Conservation (phyloP, 1,140 invertebrate species). For the Ceratoteleas bidentatus region DNA sequence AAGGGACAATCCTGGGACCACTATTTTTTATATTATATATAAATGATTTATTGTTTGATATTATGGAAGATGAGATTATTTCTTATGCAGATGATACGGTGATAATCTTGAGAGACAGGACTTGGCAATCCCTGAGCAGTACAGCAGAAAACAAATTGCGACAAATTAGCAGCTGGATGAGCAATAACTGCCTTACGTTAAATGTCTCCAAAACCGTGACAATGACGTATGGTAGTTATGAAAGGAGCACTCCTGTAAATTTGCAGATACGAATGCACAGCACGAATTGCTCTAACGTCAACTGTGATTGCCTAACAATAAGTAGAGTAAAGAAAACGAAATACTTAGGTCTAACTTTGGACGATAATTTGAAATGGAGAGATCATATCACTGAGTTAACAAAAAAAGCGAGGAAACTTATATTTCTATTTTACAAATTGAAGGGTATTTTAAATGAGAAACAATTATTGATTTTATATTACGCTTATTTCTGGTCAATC, state of each 20-base stretch:
- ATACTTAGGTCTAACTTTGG: neutral
- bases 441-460: neutral
- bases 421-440: neutral
- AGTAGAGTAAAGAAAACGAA: neutral
- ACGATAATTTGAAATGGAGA: neutral
- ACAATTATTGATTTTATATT: neutral
- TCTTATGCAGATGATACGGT: conserved; percentile 34
- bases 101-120: conserved; percentile 5
- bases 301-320: neutral
- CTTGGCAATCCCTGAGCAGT: neutral
- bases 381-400: neutral
- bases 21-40: conserved; percentile 9
- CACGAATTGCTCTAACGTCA: neutral
- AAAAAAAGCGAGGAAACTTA: neutral
- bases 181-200: conserved; percentile 13
- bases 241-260: conserved; percentile 10
- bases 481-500: too few relatives aligned
- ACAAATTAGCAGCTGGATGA: conserved; percentile 5
- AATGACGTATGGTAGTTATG: conserved; percentile 26
- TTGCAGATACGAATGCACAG: neutral
- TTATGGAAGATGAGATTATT: neutral
- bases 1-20: conserved; percentile 11
- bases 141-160: conserved; percentile 7
- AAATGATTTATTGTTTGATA: conserved; percentile 12
- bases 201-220: conserved; percentile 33